phyloP scores from a whole-genome alignment of 2,797 vertebrate species.

The Sebastes flavidus region DNA sequence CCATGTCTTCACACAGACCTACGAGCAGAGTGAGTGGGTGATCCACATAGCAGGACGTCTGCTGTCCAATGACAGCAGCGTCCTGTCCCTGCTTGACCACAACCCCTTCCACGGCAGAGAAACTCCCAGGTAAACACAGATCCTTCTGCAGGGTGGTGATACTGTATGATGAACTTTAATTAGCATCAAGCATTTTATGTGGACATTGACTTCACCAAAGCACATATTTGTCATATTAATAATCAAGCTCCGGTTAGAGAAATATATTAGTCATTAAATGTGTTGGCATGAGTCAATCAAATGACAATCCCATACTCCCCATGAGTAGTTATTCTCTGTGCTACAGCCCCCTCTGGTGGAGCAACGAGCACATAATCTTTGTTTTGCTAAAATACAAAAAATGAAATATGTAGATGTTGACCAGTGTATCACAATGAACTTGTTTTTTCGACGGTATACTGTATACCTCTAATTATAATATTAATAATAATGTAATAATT shows the following conservation, averaged over 20 bases:
- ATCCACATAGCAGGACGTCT: slow-evolving; percentile 94
- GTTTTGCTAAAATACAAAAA: background rate
- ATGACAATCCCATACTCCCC: background rate
- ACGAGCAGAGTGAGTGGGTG: slow-evolving; percentile 96
- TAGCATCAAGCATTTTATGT: background rate
- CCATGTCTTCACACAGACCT: slow-evolving; percentile 83
- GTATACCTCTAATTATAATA: background rate
- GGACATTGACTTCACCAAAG: background rate
- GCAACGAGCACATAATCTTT: background rate
- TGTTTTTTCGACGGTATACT: background rate
- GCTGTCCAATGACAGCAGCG: slow-evolving; percentile 86
- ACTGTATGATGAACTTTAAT: no score
- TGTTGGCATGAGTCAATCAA: background rate
- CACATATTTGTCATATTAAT: background rate
- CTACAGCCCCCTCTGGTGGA: slow-evolving; percentile 13
- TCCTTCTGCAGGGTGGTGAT: no score
- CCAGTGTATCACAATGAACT: background rate
- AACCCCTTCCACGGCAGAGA: slow-evolving; percentile 87
- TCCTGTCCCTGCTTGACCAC: slow-evolving; percentile 86
- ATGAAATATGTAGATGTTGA: background rate
- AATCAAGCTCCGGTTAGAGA: background rate
- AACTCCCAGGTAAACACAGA: slow-evolving; percentile 85
- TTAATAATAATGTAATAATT: background rate
- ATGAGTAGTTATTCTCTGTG: background rate
- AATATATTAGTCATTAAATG: background rate